A percentile compares a stretch with the other conserved stretches of the same genome.
phyloP scores from a whole-genome alignment of 2,888 invertebrate genomes.

The Tipula helvola region DNA sequence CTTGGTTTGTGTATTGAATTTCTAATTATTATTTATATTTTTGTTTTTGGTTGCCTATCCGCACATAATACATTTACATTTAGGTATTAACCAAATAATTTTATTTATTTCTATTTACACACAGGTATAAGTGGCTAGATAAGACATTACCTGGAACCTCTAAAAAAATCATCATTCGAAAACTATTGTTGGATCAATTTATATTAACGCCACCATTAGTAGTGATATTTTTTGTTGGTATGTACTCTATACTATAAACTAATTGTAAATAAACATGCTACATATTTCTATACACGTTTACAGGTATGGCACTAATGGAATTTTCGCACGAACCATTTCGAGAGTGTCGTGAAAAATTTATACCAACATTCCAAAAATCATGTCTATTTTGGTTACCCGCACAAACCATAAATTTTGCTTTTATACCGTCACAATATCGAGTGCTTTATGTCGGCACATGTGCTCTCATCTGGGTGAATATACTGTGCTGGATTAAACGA shows the following conservation, averaged over 20 bases:
- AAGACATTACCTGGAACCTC: constrained; percentile 52
- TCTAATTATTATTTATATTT: background rate
- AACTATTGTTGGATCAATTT: constrained; percentile 64
- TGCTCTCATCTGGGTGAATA: constrained; percentile 74
- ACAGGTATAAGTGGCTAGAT: constrained; percentile 71
- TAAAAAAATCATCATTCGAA: constrained; percentile 47
- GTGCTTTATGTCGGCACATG: constrained; percentile 68
- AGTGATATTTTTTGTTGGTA: constrained; percentile 58
- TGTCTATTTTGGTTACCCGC: constrained; percentile 76
- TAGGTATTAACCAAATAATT: constrained; percentile 17
- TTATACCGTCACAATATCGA: constrained; percentile 57
- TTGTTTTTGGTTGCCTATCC: background rate
- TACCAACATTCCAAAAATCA: constrained; percentile 58
- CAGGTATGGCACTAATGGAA: constrained; percentile 67
- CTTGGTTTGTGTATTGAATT: constrained; percentile 39
- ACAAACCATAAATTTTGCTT: constrained; percentile 63
- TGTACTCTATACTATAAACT: constrained; percentile 25
- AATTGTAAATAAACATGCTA: background rate
- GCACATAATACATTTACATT: background rate
- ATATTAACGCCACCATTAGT: constrained; percentile 60
- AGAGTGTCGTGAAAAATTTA: constrained; percentile 59
- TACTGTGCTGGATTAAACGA: constrained; percentile 68
- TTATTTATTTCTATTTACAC: constrained; percentile 6
- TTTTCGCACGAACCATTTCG: constrained; percentile 51
- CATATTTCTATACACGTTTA: constrained; percentile 20